phyloP scores from a whole-genome alignment of 2,797 vertebrate species.

The Pantherophis vulpinus region DNA sequence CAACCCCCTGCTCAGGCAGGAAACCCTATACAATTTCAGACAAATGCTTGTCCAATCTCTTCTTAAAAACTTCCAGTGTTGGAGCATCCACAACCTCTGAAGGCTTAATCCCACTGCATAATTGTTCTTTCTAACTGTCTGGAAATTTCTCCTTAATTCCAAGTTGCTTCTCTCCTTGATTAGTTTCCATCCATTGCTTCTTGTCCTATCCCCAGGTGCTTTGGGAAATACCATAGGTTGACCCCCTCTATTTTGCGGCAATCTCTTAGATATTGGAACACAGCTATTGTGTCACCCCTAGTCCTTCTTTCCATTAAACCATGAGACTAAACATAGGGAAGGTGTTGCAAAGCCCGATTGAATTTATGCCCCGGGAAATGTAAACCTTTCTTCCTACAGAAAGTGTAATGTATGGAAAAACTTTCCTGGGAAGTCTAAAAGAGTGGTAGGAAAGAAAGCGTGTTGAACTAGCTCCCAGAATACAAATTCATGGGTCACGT shows the following conservation, averaged over 20 bases:
- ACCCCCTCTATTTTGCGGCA: neutral
- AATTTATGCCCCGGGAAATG: neutral
- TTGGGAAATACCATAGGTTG: too few relatives aligned
- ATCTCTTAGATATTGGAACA: neutral
- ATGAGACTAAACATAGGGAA: neutral
- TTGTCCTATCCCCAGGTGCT: too few relatives aligned
- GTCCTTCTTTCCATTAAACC: neutral
- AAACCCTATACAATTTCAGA: neutral
- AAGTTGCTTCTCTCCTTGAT: too few relatives aligned
- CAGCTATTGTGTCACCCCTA: neutral
- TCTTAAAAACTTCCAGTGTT: neutral
- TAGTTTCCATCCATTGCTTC: too few relatives aligned
- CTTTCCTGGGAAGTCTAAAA: constrained; percentile 48
- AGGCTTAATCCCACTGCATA: too few relatives aligned
- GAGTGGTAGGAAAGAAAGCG: constrained; percentile 36
- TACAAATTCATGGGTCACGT: constrained; percentile 52
- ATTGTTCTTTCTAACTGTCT: too few relatives aligned
- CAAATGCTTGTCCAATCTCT: neutral
- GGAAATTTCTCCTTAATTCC: too few relatives aligned
- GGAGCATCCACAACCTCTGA: too few relatives aligned
- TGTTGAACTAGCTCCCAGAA: constrained; percentile 7
- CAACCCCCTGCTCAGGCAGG: too few relatives aligned
- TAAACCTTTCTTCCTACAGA: constrained; percentile 5
- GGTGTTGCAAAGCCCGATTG: neutral
- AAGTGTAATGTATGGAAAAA: constrained; percentile 59